phyloP scores from a whole-genome alignment of 2,797 vertebrate species.

The Lerista edwardsae region DNA sequence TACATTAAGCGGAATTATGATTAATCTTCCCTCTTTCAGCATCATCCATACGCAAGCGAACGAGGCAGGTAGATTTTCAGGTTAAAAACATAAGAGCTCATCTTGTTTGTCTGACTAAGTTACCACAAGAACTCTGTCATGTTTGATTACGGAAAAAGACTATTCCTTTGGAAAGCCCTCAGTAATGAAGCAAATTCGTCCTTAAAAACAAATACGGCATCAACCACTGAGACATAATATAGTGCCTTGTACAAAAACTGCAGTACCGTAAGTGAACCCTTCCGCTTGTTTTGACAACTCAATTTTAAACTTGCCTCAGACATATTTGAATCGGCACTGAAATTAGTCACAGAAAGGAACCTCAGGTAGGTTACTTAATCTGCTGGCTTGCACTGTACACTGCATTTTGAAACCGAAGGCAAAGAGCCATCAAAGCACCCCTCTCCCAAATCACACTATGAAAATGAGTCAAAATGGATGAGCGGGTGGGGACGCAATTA shows the following conservation, averaged over 20 bases:
- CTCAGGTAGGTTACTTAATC: conserved; percentile 54
- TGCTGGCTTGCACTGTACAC: conserved; percentile 50
- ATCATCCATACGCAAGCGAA: not conserved
- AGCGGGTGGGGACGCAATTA: conserved; percentile 1
- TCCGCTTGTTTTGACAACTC: conserved; percentile 17
- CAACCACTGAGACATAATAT: not conserved
- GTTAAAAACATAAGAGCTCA: not conserved
- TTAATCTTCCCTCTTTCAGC: not conserved
- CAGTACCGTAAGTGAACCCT: not conserved
- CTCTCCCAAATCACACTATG: conserved; percentile 25
- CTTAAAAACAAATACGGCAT: conserved; percentile 10
- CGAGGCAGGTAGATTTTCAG: not conserved
- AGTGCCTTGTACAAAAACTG: not conserved
- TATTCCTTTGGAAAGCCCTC: not conserved
- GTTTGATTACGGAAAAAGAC: not conserved
- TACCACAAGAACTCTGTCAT: not conserved
- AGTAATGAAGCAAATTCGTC: not conserved
- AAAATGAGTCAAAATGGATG: conserved; percentile 53
- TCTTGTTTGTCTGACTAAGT: too few species aligned
- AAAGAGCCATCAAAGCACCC: conserved; percentile 32
- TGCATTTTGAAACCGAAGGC: conserved; percentile 37
- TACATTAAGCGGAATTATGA: not conserved
- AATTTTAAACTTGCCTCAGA: not conserved
- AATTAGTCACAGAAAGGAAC: conserved; percentile 63
- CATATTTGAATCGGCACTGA: conserved; percentile 40